Conservation (phyloP, 1,140 invertebrate genomes). For the Centruroides vittatus region DNA sequence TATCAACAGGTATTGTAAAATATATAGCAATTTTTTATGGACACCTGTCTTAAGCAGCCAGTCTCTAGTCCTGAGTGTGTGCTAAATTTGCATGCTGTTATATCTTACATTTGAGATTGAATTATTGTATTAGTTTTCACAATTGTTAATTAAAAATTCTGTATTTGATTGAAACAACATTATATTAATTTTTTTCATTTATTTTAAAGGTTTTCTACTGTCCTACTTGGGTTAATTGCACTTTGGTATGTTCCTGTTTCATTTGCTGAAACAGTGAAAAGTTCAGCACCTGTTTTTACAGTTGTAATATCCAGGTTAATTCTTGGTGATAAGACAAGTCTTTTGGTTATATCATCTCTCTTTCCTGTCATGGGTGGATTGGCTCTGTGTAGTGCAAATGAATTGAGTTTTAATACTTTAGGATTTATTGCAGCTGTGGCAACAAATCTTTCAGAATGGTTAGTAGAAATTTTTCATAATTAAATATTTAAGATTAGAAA, state of each 20-base stretch:
- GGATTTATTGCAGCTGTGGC: constrained; percentile 64
- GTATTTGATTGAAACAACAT: not conserved
- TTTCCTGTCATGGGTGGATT: constrained; percentile 73
- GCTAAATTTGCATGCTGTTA: no score
- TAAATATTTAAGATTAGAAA: not conserved
- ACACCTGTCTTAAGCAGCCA: no score
- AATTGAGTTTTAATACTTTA: constrained; percentile 59
- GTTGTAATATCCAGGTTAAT: constrained; percentile 55
- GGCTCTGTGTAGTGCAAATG: constrained; percentile 64
- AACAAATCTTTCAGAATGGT: constrained; percentile 72
- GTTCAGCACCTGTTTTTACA: constrained; percentile 69
- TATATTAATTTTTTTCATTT: not conserved
- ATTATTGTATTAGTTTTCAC: not conserved
- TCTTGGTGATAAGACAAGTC: constrained; percentile 54
- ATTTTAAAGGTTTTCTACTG: constrained; percentile 48
- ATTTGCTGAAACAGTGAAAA: constrained; percentile 76
- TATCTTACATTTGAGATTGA: not conserved
- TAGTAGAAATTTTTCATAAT: constrained; percentile 18
- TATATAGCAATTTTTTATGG: no score
- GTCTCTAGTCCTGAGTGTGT: no score
- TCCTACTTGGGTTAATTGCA: constrained; percentile 55
- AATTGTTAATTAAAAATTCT: not conserved
- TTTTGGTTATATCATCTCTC: constrained; percentile 60
- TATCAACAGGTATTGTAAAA: no score
- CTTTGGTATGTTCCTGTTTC: constrained; percentile 71